Evolutionary conservation across 30 jellyfish, hydroid and myxozoan genomes (phyloP).

Genomic region (Hydractinia echinata): DNA sequence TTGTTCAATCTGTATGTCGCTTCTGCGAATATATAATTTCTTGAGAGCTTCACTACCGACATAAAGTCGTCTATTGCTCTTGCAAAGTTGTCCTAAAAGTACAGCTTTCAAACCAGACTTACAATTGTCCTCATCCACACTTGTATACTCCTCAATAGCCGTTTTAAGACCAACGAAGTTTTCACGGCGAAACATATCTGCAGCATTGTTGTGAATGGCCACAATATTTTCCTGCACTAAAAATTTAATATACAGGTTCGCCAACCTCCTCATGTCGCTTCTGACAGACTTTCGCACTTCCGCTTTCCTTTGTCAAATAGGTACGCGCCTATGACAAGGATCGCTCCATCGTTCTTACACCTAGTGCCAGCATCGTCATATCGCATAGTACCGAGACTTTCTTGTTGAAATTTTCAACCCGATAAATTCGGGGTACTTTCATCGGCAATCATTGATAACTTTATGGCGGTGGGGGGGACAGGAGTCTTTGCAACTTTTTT

Average conservation of each 20-base stretch:
- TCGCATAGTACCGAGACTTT: background rate
- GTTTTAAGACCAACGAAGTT: background rate
- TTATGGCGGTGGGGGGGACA: no score
- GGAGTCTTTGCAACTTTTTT: no score
- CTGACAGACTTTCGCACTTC: slow-evolving; percentile 25
- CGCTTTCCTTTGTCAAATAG: slow-evolving; percentile 13
- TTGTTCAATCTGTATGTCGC: no score
- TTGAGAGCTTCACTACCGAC: no score
- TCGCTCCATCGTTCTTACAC: slow-evolving; percentile 12
- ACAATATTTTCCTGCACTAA: background rate
- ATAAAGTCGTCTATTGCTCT: no score
- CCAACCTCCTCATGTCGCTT: slow-evolving; percentile 27
- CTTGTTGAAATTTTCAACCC: slow-evolving; percentile 10
- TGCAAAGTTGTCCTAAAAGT: no score
- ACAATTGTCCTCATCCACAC: background rate
- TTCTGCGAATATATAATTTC: no score
- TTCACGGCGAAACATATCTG: slow-evolving; percentile 10
- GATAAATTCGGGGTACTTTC: no score
- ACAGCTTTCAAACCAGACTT: slow-evolving; percentile 23
- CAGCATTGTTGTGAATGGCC: background rate
- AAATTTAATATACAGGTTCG: slow-evolving; percentile 5
- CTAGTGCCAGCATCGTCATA: slow-evolving; percentile 7
- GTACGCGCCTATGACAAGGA: background rate
- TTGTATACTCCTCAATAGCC: slow-evolving; percentile 23
- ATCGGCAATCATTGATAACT: no score